phyloP scores from a whole-genome alignment of 2,797 vertebrate genomes.

The Cyprinella venusta region DNA sequence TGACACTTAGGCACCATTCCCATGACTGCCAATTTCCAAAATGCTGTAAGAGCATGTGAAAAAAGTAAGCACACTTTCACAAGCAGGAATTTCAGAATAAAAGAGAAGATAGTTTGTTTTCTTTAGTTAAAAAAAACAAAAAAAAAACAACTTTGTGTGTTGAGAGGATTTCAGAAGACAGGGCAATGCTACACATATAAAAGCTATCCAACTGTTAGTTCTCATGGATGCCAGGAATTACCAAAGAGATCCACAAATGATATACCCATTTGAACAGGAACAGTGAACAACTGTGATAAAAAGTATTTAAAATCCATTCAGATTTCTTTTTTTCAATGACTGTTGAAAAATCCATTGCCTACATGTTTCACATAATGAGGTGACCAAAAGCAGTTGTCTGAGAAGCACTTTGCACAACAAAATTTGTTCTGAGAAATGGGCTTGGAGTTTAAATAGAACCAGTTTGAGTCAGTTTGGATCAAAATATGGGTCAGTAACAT shows the following conservation, averaged over 20 bases:
- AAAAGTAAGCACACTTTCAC: conserved; percentile 35
- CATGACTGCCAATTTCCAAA: conserved; percentile 24
- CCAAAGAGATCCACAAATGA: conserved; percentile 44
- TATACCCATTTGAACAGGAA: background rate
- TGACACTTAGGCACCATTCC: conserved; percentile 14
- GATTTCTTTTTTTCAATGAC: background rate
- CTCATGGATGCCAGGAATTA: conserved; percentile 37
- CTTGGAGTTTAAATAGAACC: background rate
- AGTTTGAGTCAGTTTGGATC: background rate
- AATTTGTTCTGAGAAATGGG: background rate
- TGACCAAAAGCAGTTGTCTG: background rate
- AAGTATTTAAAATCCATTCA: background rate
- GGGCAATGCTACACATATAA: conserved; percentile 6
- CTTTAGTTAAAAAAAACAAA: conserved; percentile 14
- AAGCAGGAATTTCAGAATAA: conserved; percentile 13
- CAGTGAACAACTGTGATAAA: background rate
- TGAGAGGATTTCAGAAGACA: conserved; percentile 8
- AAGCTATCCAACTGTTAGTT: conserved; percentile 15
- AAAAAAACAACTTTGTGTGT: no score
- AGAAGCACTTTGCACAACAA: background rate
- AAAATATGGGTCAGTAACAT: background rate
- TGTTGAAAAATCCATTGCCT: background rate
- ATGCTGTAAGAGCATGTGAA: conserved; percentile 12
- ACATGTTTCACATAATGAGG: background rate
- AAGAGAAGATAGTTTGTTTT: background rate